Percentiles rank a stretch among this genome's conserved stretches.
Evolutionary conservation across 2,797 vertebrate genomes (phyloP).

Genomic region (Peromyscus melanophrys): DNA sequence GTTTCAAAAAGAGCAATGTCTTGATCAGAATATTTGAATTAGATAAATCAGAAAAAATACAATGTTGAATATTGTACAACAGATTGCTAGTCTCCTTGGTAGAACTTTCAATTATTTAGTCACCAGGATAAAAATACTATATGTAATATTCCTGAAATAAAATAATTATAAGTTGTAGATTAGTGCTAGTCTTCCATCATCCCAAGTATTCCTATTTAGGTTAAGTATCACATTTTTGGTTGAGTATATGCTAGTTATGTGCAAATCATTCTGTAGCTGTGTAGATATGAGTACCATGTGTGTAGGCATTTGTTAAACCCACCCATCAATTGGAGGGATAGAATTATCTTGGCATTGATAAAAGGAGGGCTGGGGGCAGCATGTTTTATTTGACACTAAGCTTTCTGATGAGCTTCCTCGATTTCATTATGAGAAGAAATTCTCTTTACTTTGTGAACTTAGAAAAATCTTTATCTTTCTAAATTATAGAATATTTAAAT

Average conservation of each 20-base stretch:
- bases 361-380: accelerated
- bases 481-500: not conserved
- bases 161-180: not conserved
- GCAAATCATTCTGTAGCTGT: not conserved
- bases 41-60: not conserved
- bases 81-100: not conserved
- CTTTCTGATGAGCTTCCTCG: not conserved
- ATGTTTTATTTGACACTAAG: not conserved
- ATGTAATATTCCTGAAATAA: not conserved
- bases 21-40: not conserved
- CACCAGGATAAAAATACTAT: not conserved
- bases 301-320: not conserved
- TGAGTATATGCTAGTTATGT: no score
- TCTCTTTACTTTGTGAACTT: not conserved
- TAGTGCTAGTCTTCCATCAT: not conserved
- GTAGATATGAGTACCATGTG: not conserved
- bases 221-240: not conserved
- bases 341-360: not conserved
- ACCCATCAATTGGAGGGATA: not conserved
- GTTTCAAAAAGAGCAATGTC: not conserved
- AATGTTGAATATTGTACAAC: not conserved
- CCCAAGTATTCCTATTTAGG: accelerated
- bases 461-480: not conserved
- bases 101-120: not conserved
- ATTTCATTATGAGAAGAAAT: not conserved